These are phyloP conservation scores for Spilarctia lutea DNA, from an alignment of 2,888 invertebrate genomes.

Conservation along the genomic window DNA sequence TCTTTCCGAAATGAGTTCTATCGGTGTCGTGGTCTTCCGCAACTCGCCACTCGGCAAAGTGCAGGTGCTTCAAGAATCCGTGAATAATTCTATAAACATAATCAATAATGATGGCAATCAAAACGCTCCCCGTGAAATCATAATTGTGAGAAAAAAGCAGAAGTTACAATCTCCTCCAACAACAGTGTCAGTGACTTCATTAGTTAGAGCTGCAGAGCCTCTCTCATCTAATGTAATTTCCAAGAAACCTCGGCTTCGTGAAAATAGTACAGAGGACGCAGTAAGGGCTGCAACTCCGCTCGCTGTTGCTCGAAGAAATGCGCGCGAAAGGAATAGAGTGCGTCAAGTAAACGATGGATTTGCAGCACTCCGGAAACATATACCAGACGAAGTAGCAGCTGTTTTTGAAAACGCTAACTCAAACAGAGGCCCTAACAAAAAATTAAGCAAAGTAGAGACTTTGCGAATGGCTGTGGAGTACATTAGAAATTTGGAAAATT, in stretches of 20 bases:
- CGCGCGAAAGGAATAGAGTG: conserved; percentile 96
- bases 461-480: conserved; percentile 96
- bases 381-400: conserved; percentile 93
- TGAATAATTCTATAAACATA: conserved; percentile 87
- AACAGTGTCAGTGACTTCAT: conserved; percentile 78
- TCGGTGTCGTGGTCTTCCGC: conserved; percentile 87
- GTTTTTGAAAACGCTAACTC: conserved; percentile 89
- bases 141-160: conserved; percentile 84
- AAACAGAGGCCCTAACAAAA: conserved; percentile 90
- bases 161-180: conserved; percentile 74
- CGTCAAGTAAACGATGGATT: conserved; percentile 97
- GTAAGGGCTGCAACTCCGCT: conserved; percentile 89
- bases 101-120: conserved; percentile 76
- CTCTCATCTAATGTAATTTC: conserved; percentile 65
- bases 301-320: conserved; percentile 95
- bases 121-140: conserved; percentile 80
- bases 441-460: conserved; percentile 95
- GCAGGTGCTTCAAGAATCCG: conserved; percentile 89
- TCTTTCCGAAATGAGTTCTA: conserved; percentile 82
- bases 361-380: conserved; percentile 94
- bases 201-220: conserved; percentile 74
- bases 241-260: conserved; percentile 74
- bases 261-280: conserved; percentile 78
- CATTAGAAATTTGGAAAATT: conserved; percentile 92
- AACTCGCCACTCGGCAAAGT: conserved; percentile 86